Percentiles rank a stretch among this genome's conserved stretches.
These are phyloP conservation scores for Chelon auratus DNA, from an alignment of 2,797 vertebrate species.

Conservation along the genomic window DNA sequence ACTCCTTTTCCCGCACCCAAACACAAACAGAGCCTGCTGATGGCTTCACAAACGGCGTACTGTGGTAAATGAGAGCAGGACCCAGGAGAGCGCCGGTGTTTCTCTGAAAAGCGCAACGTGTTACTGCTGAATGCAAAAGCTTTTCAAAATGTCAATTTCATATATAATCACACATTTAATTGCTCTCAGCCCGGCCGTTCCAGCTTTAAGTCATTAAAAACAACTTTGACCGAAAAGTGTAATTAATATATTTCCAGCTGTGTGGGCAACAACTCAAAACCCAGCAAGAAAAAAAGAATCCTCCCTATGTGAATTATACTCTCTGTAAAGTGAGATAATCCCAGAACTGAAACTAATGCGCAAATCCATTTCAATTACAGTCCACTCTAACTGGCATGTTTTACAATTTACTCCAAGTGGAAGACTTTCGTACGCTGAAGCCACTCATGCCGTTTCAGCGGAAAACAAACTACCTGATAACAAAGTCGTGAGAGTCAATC, in stretches of 20 bases:
- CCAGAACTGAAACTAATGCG: constrained; percentile 35
- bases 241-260: constrained; percentile 52
- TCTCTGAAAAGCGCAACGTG: constrained; percentile 42
- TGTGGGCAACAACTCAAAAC: constrained; percentile 18
- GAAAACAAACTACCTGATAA: constrained; percentile 88
- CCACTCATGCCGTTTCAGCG: background rate
- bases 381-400: constrained; percentile 22
- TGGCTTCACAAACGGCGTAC: constrained; percentile 28
- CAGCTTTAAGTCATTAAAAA: constrained; percentile 38
- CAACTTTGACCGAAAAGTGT: constrained; percentile 40
- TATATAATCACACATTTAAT: constrained; percentile 62
- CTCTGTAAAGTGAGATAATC: constrained; percentile 38
- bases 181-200: constrained; percentile 42
- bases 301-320: constrained; percentile 31
- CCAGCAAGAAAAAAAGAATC: constrained; percentile 16
- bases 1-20: constrained; percentile 23
- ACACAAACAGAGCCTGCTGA: constrained; percentile 35
- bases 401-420: constrained; percentile 27
- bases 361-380: constrained; percentile 33
- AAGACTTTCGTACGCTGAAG: constrained; percentile 6
- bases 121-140: constrained; percentile 46
- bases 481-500: constrained; percentile 94
- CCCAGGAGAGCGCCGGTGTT: constrained; percentile 39
- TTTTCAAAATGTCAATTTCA: constrained; percentile 68
- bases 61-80: constrained; percentile 60